Base-by-base conservation (phyloP, 2,797 vertebrate species). In the Sebastes minor region DNA sequence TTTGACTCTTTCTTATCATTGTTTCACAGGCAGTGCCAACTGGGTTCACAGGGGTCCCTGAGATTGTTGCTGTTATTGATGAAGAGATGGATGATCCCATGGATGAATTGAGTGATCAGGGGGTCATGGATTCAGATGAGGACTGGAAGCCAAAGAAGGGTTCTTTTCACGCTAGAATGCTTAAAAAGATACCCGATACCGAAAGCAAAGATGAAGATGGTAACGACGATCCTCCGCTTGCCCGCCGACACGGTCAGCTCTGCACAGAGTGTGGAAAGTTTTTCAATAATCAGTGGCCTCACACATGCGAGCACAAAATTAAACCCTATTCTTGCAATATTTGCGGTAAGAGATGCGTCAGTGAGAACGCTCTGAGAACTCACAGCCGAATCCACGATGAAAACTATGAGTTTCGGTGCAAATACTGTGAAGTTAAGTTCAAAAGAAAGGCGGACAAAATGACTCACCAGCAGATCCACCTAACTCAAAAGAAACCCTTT, bases 221-320 rank as follows among this genome's bases (percentile, higher is more conserved):
- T 8, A 22, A 35, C 12, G 69, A 33, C 11, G 35, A 46, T 56
- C 33, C 71, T 14, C 7, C 52, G 1, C 18, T 65, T 11, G 25
- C 32, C 4, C 12, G 23, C 30, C 68, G 64, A 57, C 9, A 78
- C 71, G 82, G 49, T 9, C 63, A 86, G 18, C 90, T 91, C 27
- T 91, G 89, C 73, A 62, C 87, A 8, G 90, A 92, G 1, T 91
- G 90, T 35, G 90, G 91, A 3, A 62, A 1, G n/a, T 87, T 90
- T 38, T 87, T 71, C 20, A 38, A 27, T 32, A 49, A 49, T 10
- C 25, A 2, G 4, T 77, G 52, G 56, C 38, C 61, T 63, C 90
- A 90, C 74, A 79, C 56, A 0, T 92, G 90, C 8, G 81, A 89
- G 46, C 82, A 89, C 60, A 90, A 88, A 60, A 25, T 38, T 0